Conservation (phyloP, 1,140 invertebrate species). For the Eciton burchellii region DNA sequence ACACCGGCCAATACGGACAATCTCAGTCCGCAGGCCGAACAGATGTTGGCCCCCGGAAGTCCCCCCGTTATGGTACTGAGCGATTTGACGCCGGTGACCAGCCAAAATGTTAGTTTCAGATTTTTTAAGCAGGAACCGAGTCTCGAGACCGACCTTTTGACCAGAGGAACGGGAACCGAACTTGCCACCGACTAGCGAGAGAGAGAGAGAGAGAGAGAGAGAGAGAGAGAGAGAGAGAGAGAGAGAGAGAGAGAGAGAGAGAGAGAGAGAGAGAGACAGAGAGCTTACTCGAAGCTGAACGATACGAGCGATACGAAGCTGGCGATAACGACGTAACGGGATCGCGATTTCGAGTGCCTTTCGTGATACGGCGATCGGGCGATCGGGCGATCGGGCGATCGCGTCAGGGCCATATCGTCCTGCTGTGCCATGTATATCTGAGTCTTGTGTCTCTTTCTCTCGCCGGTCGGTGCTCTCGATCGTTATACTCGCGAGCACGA, state of each 20-base stretch:
- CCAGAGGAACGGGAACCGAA: constrained; percentile 73
- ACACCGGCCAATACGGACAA: constrained; percentile 80
- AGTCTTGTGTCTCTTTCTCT: too few relatives aligned
- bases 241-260: too few relatives aligned
- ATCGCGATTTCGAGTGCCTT: background rate
- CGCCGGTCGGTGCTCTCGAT: too few relatives aligned
- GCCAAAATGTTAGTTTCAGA: constrained; percentile 76
- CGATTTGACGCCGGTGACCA: constrained; percentile 79
- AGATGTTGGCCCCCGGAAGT: constrained; percentile 77
- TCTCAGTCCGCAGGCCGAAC: constrained; percentile 80
- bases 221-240: too few relatives aligned
- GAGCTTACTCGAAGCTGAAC: constrained; percentile 12
- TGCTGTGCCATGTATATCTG: too few relatives aligned
- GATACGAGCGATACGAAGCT: too few relatives aligned
- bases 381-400: too few relatives aligned
- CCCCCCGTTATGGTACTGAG: constrained; percentile 81
- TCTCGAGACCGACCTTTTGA: constrained; percentile 82
- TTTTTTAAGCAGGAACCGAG: constrained; percentile 83
- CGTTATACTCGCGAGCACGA: too few relatives aligned
- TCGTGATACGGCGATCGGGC: too few relatives aligned
- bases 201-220: too few relatives aligned
- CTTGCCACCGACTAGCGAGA: constrained; percentile 57
- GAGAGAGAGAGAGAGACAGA: too few relatives aligned
- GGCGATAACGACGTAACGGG: background rate
- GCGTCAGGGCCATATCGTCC: too few relatives aligned